A percentile compares a stretch with the other conserved stretches of the same genome.
Evolutionary conservation across 2,113 vertebrate species (phyloP).

Genomic region (Mixornis gularis): DNA sequence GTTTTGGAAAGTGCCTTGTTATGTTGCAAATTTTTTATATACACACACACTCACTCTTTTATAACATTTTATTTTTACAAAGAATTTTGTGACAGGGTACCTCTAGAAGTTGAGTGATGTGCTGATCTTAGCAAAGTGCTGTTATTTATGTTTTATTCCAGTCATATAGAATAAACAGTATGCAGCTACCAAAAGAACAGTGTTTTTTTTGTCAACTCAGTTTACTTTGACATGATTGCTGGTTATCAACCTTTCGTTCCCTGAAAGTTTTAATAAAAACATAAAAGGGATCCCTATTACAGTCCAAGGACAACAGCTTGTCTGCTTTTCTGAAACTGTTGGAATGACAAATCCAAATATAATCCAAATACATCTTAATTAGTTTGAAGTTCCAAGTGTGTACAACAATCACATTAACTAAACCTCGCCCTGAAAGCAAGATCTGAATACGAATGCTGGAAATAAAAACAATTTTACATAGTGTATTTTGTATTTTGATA

Average conservation of each 20-base stretch:
- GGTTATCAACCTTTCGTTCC: not conserved
- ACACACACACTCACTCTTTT: not conserved
- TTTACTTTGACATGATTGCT: not conserved
- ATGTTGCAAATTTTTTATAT: not conserved
- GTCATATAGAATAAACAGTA: not conserved
- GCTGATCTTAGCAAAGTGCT: not conserved
- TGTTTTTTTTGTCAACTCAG: not conserved
- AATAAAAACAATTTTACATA: not conserved
- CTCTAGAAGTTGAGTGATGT: not conserved
- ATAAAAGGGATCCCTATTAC: not conserved
- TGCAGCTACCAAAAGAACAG: not conserved
- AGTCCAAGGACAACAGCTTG: conserved; percentile 6
- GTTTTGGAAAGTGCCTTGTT: not conserved
- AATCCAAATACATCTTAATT: not conserved
- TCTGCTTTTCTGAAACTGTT: not conserved
- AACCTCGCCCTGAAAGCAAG: not conserved
- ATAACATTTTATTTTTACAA: not conserved
- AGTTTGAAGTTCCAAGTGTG: not conserved
- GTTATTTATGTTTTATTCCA: not conserved
- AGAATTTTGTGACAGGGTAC: not conserved
- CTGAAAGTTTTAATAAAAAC: not conserved
- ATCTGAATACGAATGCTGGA: not conserved
- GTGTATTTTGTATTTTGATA: not conserved
- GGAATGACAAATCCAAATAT: conserved; percentile 16
- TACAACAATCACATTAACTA: not conserved